phyloP scores from a whole-genome alignment of 2,113 vertebrate genomes.

The Clarias magur region DNA sequence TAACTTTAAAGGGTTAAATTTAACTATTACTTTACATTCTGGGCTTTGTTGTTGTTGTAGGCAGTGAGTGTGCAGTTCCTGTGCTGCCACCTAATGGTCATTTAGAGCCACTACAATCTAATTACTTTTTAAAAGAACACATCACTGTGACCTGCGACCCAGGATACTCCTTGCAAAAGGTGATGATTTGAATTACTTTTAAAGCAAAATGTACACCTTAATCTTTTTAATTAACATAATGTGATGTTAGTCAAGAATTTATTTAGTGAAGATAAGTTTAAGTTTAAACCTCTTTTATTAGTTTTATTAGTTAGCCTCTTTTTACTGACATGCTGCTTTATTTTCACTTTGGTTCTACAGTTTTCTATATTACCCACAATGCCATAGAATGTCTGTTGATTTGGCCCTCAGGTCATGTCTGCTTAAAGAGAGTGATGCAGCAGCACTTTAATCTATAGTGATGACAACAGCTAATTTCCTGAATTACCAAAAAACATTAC shows the following conservation, averaged over 20 bases:
- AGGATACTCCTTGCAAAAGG: conserved; percentile 85
- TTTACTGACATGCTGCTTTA: background rate
- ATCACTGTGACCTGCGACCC: conserved; percentile 83
- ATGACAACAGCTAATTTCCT: background rate
- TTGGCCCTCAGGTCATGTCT: too few relatives aligned
- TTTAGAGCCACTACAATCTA: conserved; percentile 81
- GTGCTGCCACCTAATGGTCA: conserved; percentile 71
- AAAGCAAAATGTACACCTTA: background rate
- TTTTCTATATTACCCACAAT: background rate
- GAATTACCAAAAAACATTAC: too few relatives aligned
- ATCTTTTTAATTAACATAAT: background rate
- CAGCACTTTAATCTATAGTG: background rate
- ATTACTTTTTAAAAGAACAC: conserved; percentile 90
- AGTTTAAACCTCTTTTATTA: background rate
- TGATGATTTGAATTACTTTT: conserved; percentile 55
- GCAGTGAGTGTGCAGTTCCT: conserved; percentile 72
- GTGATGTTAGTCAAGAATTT: background rate
- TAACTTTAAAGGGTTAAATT: too few relatives aligned
- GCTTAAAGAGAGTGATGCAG: background rate
- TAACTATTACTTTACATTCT: background rate
- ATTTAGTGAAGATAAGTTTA: background rate
- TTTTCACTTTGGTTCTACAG: background rate
- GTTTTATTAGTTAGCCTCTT: background rate
- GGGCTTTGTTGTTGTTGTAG: background rate
- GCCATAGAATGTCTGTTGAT: background rate